These are phyloP conservation scores for Cottus gobio DNA, from an alignment of 2,113 vertebrate genomes.

Conservation along the genomic window DNA sequence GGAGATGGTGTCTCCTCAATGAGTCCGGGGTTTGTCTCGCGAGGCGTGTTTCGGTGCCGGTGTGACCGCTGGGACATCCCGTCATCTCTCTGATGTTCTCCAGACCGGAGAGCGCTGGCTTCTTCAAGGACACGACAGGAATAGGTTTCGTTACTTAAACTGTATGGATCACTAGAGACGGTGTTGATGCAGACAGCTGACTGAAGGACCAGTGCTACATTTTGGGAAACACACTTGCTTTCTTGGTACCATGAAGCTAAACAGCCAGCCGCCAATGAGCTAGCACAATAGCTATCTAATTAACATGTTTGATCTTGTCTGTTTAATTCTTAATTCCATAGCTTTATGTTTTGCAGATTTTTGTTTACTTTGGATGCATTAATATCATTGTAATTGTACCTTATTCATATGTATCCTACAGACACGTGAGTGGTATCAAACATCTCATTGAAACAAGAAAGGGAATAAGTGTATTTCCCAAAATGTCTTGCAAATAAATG, in stretches of 20 bases:
- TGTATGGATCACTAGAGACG: neutral
- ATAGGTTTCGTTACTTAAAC: conserved; percentile 7
- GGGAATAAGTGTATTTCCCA: conserved; percentile 7
- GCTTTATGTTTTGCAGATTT: neutral
- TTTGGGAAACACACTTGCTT: conserved; percentile 15
- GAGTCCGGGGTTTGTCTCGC: conserved; percentile 28
- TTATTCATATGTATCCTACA: no score
- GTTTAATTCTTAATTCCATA: neutral
- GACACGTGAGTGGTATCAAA: no score
- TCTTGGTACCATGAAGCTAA: neutral
- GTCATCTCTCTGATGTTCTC: conserved; percentile 16
- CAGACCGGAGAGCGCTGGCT: conserved; percentile 43
- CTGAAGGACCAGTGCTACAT: conserved; percentile 13
- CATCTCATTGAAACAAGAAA: neutral
- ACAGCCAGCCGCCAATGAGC: neutral
- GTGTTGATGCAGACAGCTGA: conserved; percentile 15
- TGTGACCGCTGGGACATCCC: neutral
- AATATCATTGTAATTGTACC: neutral
- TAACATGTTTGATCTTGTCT: neutral
- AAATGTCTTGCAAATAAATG: conserved; percentile 9
- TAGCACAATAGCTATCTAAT: neutral
- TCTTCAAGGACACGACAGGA: neutral
- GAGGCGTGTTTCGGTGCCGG: conserved; percentile 31
- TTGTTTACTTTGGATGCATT: neutral
- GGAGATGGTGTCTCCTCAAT: neutral